Conservation (phyloP, 2,113 vertebrate species). For the Strix uralensis region DNA sequence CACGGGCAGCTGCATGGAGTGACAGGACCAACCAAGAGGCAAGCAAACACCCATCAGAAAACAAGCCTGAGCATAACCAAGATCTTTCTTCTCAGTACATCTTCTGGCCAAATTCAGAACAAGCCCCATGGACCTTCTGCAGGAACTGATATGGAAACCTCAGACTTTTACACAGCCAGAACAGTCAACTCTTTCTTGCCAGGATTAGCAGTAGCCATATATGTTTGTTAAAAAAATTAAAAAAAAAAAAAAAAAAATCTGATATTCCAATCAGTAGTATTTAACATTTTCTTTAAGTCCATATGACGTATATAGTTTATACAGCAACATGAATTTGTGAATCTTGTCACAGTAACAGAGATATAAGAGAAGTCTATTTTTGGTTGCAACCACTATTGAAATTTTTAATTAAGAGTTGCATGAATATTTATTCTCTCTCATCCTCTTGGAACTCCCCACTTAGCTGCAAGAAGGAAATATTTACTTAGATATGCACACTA, state of each 20-base stretch:
- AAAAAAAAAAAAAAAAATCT: background rate
- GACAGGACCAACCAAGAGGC: background rate
- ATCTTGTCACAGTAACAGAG: background rate
- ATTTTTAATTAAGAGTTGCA: background rate
- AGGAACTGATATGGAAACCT: background rate
- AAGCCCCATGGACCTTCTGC: background rate
- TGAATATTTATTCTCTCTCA: background rate
- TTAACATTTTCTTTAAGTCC: background rate
- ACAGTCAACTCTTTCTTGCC: background rate
- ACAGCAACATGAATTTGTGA: fast-evolving
- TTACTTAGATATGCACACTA: background rate
- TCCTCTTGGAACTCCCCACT: background rate
- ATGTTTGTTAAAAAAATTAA: background rate
- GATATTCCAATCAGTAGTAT: background rate
- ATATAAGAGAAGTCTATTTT: background rate
- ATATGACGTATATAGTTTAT: background rate
- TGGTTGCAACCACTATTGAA: background rate
- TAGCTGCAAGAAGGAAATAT: background rate
- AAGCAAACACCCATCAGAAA: background rate
- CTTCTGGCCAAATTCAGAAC: background rate
- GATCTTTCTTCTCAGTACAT: background rate
- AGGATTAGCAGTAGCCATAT: background rate
- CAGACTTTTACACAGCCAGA: background rate
- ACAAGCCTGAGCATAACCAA: background rate
- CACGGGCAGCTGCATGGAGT: background rate